Evolutionary conservation across 2,797 vertebrate genomes (phyloP).

Genomic region (Melopsittacus undulatus): DNA sequence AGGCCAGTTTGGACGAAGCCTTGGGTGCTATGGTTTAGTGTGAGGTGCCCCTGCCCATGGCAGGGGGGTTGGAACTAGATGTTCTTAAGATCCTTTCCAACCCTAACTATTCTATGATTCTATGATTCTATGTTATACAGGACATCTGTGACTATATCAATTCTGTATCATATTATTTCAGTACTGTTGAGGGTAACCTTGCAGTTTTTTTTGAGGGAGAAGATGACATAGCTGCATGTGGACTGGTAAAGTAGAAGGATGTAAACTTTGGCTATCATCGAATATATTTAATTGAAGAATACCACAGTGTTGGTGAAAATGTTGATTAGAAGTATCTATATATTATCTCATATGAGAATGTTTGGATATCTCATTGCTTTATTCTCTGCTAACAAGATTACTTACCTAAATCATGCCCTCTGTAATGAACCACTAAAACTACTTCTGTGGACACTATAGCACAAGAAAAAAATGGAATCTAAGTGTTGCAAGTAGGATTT

Average conservation of each 20-base stretch:
- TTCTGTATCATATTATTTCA: background rate
- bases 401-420: background rate
- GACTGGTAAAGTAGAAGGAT: background rate
- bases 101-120: too few species aligned
- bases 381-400: background rate
- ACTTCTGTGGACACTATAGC: background rate
- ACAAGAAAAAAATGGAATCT: background rate
- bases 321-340: background rate
- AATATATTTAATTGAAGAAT: background rate
- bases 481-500: background rate
- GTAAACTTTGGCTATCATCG: background rate
- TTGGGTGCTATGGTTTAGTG: too few species aligned
- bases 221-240: rapidly evolving
- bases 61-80: too few species aligned
- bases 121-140: background rate
- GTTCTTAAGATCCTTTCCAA: too few species aligned
- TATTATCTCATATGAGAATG: background rate
- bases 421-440: background rate
- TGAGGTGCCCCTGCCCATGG: too few species aligned
- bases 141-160: background rate
- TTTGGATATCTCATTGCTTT: background rate
- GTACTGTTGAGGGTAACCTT: background rate
- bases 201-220: background rate
- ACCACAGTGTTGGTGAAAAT: background rate
- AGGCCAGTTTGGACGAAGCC: too few species aligned